Evolutionary conservation across 37 sponge, comb jelly and placozoan species (phyloP), one percentile per base, ranked within the genome.

Genomic region (Cladorhizidae sp.): DNA sequence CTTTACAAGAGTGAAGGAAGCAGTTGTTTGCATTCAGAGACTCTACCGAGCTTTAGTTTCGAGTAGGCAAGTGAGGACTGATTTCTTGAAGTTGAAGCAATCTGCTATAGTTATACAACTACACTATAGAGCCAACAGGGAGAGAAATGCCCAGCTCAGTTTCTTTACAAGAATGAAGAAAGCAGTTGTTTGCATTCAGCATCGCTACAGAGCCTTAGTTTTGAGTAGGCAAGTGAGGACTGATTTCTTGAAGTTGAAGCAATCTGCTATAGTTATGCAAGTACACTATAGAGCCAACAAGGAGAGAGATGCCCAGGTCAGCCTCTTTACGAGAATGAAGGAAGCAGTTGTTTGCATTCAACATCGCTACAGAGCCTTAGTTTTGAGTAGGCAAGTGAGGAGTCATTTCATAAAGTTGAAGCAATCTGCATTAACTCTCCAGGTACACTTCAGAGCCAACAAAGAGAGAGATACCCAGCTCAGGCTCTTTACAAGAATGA

Each of bases 271-370:
- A 23, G 28, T 57, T 23, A 5, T 70, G 20, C 81, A 80, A 29
- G 62, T 43, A 3, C 67, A 52, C 79, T 65, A 32, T 36, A 65
- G 67, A 65, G 67, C 67, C 2, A 40, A 74, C 22, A 33, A 31
- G 14, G 54, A 33, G 33, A 76, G 33, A 40, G 67, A 41, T 63
- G 35, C 50, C 61, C 64, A 51, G 54, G 18, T 37, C 28, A 61
- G 87, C 86, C 38, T 65, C 77, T 11, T 73, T 49, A 29, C 41
- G 90, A 21, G 93, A 95, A 69, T 71, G 73, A 68, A 83, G 45
- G 75, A 64, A 72, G 40, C 67, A 41, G 52, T 73, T 0, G 9
- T 58, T 50, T 45, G 38, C 50, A 11, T 73, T 33, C 59, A 39
- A 5, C 32, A 81, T 41, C 88, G 86, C 58, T 40, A 25, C 14